Evolutionary conservation across 2,113 vertebrate genomes (phyloP).

Genomic region (Larimichthys polyactis): DNA sequence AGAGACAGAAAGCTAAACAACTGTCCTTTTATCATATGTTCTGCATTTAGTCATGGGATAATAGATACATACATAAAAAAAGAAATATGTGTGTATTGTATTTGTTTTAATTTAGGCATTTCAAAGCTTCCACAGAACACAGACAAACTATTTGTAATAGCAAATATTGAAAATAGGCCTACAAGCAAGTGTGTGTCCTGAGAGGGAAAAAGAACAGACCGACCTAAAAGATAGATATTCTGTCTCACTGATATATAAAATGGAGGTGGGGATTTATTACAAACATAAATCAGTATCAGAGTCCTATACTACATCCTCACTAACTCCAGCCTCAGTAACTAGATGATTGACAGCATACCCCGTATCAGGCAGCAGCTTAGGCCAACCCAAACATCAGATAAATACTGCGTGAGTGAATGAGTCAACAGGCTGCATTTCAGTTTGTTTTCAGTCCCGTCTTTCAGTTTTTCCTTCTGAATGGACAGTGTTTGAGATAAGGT

Average conservation of each 20-base stretch:
- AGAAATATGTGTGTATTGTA: background rate
- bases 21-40: too few relatives aligned
- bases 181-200: too few relatives aligned
- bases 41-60: too few relatives aligned
- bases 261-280: too few relatives aligned
- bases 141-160: background rate
- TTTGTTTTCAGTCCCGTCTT: conserved; percentile 52
- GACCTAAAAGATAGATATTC: too few relatives aligned
- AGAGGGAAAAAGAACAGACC: too few relatives aligned
- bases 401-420: conserved; percentile 16
- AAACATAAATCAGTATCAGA: too few relatives aligned
- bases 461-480: conserved; percentile 49
- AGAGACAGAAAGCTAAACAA: too few relatives aligned
- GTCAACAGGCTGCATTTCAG: conserved; percentile 29
- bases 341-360: conserved; percentile 13
- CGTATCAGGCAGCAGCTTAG: background rate
- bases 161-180: too few relatives aligned
- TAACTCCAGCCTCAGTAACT: too few relatives aligned
- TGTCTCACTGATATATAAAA: too few relatives aligned
- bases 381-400: conserved; percentile 25
- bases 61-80: background rate
- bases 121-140: background rate
- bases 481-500: conserved; percentile 61
- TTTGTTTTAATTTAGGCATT: background rate
- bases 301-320: too few relatives aligned